A percentile compares a stretch with the other conserved stretches of the same genome.
These are phyloP conservation scores for Scytalopus superciliaris DNA, from an alignment of 2,113 vertebrate genomes.

Conservation along the genomic window DNA sequence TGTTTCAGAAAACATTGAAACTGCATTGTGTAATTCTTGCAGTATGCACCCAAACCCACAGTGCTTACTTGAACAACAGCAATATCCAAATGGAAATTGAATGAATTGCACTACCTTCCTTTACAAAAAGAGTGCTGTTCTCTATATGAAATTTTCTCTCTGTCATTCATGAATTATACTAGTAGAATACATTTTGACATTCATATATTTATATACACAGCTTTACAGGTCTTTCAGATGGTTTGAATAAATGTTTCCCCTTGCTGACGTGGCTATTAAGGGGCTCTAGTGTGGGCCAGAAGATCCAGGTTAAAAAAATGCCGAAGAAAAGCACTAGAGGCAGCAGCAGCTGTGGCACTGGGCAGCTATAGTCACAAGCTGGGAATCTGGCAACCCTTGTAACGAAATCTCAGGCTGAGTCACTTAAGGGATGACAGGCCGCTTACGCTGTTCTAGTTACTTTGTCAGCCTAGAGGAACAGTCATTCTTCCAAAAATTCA, in stretches of 20 bases:
- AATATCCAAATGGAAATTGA: conserved; percentile 12
- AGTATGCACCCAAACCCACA: not conserved
- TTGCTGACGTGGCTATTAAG: not conserved
- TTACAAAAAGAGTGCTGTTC: not conserved
- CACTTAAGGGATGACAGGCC: not conserved
- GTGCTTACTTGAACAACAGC: not conserved
- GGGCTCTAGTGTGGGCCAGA: not conserved
- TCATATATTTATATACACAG: not conserved
- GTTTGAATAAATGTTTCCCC: not conserved
- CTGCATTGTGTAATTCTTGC: not conserved
- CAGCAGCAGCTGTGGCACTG: not conserved
- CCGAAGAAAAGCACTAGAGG: not conserved
- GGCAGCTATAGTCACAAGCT: not conserved
- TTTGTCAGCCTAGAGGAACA: not conserved
- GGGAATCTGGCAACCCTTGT: not conserved
- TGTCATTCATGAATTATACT: not conserved
- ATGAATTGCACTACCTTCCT: not conserved
- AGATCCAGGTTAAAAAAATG: not conserved
- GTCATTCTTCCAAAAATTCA: not conserved
- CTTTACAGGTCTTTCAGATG: not conserved
- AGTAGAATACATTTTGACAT: not conserved
- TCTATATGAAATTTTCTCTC: not conserved
- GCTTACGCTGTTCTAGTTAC: not conserved
- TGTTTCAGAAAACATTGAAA: not conserved
- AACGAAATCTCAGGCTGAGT: not conserved